Evolutionary conservation across 2,888 invertebrate species (phyloP).

Genomic region (Stictocephala bisonia): DNA sequence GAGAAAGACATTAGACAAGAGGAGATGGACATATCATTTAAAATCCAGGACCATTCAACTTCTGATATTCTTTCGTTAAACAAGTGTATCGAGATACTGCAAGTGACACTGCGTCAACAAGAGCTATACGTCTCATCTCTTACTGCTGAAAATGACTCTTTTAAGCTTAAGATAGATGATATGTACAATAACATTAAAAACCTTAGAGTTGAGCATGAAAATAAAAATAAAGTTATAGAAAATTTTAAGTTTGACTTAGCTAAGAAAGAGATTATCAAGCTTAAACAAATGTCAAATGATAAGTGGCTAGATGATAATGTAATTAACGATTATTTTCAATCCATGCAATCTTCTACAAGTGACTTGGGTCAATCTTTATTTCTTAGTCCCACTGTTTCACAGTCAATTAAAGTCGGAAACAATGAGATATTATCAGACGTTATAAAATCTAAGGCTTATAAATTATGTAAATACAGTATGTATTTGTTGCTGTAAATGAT

Average conservation of each 20-base stretch:
- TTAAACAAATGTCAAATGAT: neutral
- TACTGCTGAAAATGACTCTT: neutral
- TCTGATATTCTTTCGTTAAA: neutral
- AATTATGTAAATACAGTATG: no score
- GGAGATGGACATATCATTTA: no score
- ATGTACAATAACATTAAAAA: neutral
- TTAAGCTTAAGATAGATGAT: neutral
- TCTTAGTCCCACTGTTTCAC: constrained; percentile 8
- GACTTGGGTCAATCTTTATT: no score
- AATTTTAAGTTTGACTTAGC: neutral
- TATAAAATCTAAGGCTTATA: no score
- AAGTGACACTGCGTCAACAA: neutral
- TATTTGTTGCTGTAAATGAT: no score
- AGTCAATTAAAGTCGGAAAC: no score
- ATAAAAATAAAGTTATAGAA: neutral
- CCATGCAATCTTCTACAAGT: no score
- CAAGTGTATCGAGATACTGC: neutral
- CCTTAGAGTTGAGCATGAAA: neutral
- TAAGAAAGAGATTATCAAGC: neutral
- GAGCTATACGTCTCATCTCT: neutral
- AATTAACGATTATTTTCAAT: no score
- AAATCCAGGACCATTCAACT: neutral
- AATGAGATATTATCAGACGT: no score
- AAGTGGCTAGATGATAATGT: neutral
- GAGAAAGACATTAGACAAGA: neutral